Evolutionary conservation across 2,113 vertebrate species (phyloP).

Genomic region (Syngnathus typhle): DNA sequence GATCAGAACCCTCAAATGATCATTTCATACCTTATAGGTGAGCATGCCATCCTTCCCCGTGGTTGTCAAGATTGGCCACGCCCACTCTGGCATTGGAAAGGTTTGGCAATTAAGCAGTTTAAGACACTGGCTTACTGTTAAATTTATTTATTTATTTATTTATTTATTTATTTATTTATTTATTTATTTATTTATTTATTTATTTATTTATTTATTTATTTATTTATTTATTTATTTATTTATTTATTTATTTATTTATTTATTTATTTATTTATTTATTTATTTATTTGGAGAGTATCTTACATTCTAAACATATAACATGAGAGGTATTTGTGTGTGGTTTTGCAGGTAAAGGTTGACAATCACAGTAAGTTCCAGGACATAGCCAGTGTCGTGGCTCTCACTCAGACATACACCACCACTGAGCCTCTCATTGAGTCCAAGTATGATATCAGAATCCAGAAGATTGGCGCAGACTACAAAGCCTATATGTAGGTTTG

Average conservation of each 20-base stretch:
- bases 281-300: not conserved
- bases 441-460: conserved; percentile 97
- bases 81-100: conserved; percentile 98
- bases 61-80: conserved; percentile 98
- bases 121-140: not conserved
- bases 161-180: not conserved
- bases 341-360: conserved; percentile 89
- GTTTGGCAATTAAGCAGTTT: conserved; percentile 57
- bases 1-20: not conserved
- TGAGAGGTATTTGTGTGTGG: not conserved
- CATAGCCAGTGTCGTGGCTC: conserved; percentile 95
- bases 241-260: too few relatives aligned
- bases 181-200: not conserved
- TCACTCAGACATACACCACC: conserved; percentile 96
- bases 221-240: not conserved
- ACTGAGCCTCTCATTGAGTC: conserved; percentile 95
- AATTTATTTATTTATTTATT: not conserved
- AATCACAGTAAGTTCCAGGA: conserved; percentile 99
- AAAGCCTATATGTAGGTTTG: conserved; percentile 91
- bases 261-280: not conserved
- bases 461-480: conserved; percentile 96
- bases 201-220: not conserved
- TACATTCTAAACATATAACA: not conserved
- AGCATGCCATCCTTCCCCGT: conserved; percentile 93
- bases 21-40: conserved; percentile 40